A percentile compares a stretch with the other conserved stretches of the same genome.
These are phyloP conservation scores for Dromiciops gliroides DNA, from an alignment of 2,113 vertebrate genomes.

Conservation along the genomic window DNA sequence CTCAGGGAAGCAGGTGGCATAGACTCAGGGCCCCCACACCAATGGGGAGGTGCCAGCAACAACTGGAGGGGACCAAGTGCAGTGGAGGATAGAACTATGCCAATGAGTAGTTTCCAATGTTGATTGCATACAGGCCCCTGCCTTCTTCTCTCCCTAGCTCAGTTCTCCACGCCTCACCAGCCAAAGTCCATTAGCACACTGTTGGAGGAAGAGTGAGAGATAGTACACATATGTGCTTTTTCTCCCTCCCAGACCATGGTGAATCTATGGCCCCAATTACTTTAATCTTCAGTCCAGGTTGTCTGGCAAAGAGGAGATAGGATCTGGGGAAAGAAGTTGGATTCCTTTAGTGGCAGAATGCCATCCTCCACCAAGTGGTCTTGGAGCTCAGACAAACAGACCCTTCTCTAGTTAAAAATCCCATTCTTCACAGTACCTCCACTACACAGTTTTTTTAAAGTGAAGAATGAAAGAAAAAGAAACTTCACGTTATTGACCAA, in stretches of 20 bases:
- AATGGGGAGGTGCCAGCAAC: background rate
- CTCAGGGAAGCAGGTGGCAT: background rate
- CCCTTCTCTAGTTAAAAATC: background rate
- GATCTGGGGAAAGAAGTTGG: background rate
- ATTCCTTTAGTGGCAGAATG: background rate
- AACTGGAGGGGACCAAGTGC: background rate
- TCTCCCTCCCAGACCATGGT: background rate
- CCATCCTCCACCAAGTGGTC: background rate
- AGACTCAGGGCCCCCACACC: background rate
- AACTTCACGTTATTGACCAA: background rate
- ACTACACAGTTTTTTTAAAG: background rate
- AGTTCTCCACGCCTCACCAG: slow-evolving; percentile 1
- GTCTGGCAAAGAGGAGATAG: background rate
- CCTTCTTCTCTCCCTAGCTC: background rate
- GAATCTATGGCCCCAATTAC: background rate
- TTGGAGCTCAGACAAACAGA: background rate
- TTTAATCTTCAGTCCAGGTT: background rate
- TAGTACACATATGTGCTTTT: background rate
- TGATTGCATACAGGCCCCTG: background rate
- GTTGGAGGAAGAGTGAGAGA: background rate
- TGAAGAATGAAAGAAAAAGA: background rate
- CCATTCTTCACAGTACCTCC: background rate
- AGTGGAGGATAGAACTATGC: background rate
- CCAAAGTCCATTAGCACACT: slow-evolving; percentile 2
- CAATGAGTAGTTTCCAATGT: background rate